These are phyloP conservation scores for Glyptemys insculpta DNA, from an alignment of 2,797 vertebrate species.

Conservation along the genomic window DNA sequence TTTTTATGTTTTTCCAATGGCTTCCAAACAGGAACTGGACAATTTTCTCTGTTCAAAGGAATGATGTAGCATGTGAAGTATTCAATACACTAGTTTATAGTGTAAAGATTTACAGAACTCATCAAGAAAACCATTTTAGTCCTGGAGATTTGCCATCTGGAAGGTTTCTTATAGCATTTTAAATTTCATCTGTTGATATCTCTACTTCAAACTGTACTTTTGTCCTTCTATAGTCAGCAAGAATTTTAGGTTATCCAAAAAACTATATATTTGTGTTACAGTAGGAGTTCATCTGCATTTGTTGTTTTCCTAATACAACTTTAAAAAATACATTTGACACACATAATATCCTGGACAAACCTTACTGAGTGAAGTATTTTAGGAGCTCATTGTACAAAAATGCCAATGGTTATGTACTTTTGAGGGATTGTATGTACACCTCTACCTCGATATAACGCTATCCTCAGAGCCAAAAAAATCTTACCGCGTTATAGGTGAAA, in stretches of 20 bases:
- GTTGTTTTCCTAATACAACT: neutral
- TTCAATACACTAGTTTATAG: too few species aligned
- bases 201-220: neutral
- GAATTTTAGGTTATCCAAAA: neutral
- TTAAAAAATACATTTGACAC: neutral
- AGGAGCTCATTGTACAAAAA: neutral
- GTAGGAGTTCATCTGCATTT: neutral
- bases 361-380: neutral
- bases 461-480: too few species aligned
- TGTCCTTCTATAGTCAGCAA: neutral
- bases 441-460: too few species aligned
- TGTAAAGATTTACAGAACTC: neutral
- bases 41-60: neutral
- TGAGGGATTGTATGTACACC: neutral
- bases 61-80: neutral
- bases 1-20: neutral
- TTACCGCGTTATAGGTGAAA: too few species aligned
- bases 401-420: neutral
- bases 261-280: neutral
- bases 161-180: neutral
- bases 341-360: neutral
- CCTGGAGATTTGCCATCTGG: neutral
- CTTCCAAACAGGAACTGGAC: neutral
- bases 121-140: neutral
- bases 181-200: neutral